These are phyloP conservation scores for Argynnis bischoffii DNA, from an alignment of 2,888 invertebrate species.

Conservation along the genomic window DNA sequence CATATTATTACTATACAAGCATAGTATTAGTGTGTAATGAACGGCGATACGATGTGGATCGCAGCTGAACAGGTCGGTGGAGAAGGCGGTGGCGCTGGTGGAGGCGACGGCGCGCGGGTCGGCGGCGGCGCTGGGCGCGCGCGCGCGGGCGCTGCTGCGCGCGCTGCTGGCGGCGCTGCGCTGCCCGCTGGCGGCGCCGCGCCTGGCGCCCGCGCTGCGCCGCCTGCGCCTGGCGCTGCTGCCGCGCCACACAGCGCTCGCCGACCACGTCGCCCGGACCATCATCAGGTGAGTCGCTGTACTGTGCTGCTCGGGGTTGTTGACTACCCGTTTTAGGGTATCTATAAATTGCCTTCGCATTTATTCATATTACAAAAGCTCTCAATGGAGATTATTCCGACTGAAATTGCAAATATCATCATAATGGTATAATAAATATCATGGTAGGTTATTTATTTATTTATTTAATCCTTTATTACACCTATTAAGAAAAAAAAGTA, in stretches of 20 bases:
- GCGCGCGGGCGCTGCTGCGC: constrained; percentile 54
- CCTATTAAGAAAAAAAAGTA: too few relatives aligned
- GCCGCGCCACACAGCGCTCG: constrained; percentile 69
- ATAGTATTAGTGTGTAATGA: too few relatives aligned
- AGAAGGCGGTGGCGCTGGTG: constrained; percentile 59
- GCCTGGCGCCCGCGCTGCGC: constrained; percentile 76
- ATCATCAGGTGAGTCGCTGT: constrained; percentile 82
- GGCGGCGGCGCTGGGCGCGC: constrained; percentile 60
- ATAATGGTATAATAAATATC: not conserved
- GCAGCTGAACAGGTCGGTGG: constrained; percentile 61
- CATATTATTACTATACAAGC: too few relatives aligned
- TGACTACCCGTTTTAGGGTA: too few relatives aligned
- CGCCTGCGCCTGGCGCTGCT: constrained; percentile 78
- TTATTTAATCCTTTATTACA: too few relatives aligned
- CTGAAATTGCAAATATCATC: too few relatives aligned
- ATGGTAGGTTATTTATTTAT: too few relatives aligned
- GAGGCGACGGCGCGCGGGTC: constrained; percentile 52
- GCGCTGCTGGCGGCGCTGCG: constrained; percentile 69
- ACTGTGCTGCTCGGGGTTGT: too few relatives aligned
- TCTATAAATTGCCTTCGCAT: too few relatives aligned
- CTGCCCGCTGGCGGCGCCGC: constrained; percentile 73
- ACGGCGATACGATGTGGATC: not conserved
- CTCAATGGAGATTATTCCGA: not conserved
- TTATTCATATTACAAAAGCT: too few relatives aligned
- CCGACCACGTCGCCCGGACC: constrained; percentile 85